phyloP scores from a whole-genome alignment of 2,113 vertebrate species.

The Parus major region DNA sequence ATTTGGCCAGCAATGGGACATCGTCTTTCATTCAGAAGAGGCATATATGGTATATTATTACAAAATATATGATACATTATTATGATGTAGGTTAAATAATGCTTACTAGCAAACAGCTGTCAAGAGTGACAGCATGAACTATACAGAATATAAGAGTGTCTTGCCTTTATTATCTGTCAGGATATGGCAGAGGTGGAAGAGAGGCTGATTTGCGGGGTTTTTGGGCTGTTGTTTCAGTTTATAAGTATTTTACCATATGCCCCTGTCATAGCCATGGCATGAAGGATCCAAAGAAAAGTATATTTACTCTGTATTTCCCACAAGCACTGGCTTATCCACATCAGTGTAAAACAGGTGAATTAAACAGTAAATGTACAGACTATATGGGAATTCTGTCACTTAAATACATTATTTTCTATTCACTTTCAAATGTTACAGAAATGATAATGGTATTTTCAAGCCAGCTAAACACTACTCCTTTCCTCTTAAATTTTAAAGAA shows the following conservation, averaged over 20 bases:
- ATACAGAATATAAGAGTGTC: not conserved
- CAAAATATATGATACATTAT: not conserved
- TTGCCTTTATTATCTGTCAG: not conserved
- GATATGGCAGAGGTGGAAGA: not conserved
- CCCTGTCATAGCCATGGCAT: not conserved
- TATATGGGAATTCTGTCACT: not conserved
- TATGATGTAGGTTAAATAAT: not conserved
- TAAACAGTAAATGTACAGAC: not conserved
- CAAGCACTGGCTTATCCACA: not conserved
- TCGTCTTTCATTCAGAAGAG: not conserved
- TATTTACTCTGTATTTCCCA: not conserved
- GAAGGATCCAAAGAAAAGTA: not conserved
- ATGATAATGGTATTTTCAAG: not conserved
- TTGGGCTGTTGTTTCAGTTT: not conserved
- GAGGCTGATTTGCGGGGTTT: not conserved
- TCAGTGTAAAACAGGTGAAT: not conserved
- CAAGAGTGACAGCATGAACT: not conserved
- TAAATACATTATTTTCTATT: not conserved
- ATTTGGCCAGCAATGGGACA: not conserved
- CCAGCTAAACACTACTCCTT: not conserved
- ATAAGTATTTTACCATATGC: not conserved
- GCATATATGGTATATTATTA: not conserved
- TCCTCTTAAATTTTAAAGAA: not conserved
- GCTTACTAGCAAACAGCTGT: not conserved
- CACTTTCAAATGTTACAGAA: not conserved